A percentile compares a stretch with the other conserved stretches of the same genome.
These are phyloP conservation scores for Turdus rufiventris DNA, from an alignment of 2,113 vertebrate species.

Conservation along the genomic window DNA sequence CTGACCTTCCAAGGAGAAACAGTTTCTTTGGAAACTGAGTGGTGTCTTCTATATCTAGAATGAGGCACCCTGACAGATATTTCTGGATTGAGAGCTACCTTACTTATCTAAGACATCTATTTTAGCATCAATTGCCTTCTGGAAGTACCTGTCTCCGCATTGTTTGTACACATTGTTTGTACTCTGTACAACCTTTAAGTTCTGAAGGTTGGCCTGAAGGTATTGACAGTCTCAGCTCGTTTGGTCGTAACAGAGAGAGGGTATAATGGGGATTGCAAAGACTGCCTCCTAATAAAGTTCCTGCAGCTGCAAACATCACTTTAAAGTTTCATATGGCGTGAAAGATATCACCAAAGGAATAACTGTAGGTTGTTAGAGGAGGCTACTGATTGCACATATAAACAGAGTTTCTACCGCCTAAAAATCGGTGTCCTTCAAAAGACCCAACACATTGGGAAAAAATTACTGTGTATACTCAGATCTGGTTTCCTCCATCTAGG, in stretches of 20 bases:
- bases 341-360: background rate
- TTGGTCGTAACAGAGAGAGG: background rate
- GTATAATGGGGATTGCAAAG: background rate
- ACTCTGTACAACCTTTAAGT: background rate
- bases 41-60: background rate
- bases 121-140: background rate
- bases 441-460: no score
- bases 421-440: background rate
- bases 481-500: constrained; percentile 66
- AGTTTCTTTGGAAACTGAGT: background rate
- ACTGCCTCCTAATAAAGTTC: background rate
- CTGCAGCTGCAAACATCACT: background rate
- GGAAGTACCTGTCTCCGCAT: background rate
- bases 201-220: background rate
- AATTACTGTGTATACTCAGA: background rate
- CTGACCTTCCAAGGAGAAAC: background rate
- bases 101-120: background rate
- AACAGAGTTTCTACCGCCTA: background rate
- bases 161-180: background rate
- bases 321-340: background rate
- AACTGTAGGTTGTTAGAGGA: background rate
- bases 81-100: background rate
- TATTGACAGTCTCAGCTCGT: background rate
- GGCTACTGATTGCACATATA: background rate
- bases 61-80: background rate